These are phyloP conservation scores for Collichthys lucidus DNA, from an alignment of 2,113 vertebrate species.

Conservation along the genomic window DNA sequence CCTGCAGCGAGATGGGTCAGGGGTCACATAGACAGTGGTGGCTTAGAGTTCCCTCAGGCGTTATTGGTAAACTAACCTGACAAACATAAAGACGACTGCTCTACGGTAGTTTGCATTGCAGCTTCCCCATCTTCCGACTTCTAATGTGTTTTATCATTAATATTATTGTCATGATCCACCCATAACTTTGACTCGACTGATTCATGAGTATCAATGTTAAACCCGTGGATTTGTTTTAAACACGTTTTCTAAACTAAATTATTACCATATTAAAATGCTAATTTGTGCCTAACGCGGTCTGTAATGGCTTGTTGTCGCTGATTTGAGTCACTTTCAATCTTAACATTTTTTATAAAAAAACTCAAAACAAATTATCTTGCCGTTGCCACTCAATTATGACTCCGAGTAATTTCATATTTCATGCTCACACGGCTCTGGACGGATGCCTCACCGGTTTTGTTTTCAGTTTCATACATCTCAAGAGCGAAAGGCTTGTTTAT, in stretches of 20 bases:
- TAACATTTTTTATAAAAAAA: constrained; percentile 2
- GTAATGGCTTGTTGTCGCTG: constrained; percentile 42
- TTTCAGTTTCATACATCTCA: constrained; percentile 43
- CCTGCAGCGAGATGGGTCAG: constrained; percentile 21
- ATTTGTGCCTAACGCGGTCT: constrained; percentile 44
- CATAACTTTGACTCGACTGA: constrained; percentile 3
- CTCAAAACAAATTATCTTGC: constrained; percentile 53
- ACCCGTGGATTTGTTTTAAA: background rate
- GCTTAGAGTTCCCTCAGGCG: background rate
- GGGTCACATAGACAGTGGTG: constrained; percentile 18
- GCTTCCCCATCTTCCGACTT: background rate
- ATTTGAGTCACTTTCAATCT: constrained; percentile 48
- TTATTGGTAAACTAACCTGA: constrained; percentile 8
- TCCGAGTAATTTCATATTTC: constrained; percentile 52
- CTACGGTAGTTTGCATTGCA: background rate
- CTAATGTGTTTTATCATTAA: background rate
- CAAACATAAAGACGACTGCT: background rate
- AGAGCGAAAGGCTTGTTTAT: constrained; percentile 60
- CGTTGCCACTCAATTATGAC: constrained; percentile 52
- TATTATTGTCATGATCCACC: background rate
- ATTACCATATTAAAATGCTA: constrained; percentile 23
- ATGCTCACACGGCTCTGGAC: constrained; percentile 40
- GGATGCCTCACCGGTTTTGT: constrained; percentile 34
- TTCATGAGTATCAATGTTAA: constrained; percentile 3
- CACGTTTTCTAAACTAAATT: constrained; percentile 2